Conservation (phyloP, 2,797 vertebrate genomes). For the Rhynchotus rufescens region DNA sequence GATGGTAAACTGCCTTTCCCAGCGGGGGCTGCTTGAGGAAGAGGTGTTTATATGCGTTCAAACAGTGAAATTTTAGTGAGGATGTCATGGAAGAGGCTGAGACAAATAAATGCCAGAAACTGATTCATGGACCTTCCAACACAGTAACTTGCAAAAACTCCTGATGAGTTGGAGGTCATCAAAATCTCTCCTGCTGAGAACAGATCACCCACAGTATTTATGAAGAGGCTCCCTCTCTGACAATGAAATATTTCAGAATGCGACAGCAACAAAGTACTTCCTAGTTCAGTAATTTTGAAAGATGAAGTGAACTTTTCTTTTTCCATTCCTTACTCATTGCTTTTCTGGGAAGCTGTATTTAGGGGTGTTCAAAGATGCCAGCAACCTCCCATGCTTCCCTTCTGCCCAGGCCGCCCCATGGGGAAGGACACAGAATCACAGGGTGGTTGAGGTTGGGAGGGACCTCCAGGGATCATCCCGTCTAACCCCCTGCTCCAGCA, state of each 20-base stretch:
- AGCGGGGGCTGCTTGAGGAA: not conserved
- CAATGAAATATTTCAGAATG: slow-evolving; percentile 8
- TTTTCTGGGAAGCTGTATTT: slow-evolving; percentile 14
- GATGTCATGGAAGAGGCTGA: slow-evolving; percentile 6
- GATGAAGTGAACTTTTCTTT: slow-evolving; percentile 7
- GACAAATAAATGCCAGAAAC: slow-evolving; percentile 34
- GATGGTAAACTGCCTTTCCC: slow-evolving; percentile 12
- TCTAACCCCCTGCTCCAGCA: no score
- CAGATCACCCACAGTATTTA: not conserved
- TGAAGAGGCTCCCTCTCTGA: not conserved
- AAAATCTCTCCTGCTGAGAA: slow-evolving; percentile 16
- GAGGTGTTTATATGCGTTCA: slow-evolving; percentile 18
- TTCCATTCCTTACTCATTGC: slow-evolving; percentile 11
- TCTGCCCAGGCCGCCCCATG: no score
- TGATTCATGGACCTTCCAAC: not conserved
- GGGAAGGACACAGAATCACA: no score
- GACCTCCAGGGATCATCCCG: no score
- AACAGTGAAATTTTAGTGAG: slow-evolving; percentile 28
- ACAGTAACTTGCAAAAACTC: not conserved
- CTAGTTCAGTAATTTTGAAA: not conserved
- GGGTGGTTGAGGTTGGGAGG: no score
- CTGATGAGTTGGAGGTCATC: slow-evolving; percentile 11
- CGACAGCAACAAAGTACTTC: not conserved
- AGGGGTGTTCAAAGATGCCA: not conserved
- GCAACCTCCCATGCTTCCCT: not conserved